Conservation (phyloP, 2,888 invertebrate genomes). For the Netelia fuscicornis region DNA sequence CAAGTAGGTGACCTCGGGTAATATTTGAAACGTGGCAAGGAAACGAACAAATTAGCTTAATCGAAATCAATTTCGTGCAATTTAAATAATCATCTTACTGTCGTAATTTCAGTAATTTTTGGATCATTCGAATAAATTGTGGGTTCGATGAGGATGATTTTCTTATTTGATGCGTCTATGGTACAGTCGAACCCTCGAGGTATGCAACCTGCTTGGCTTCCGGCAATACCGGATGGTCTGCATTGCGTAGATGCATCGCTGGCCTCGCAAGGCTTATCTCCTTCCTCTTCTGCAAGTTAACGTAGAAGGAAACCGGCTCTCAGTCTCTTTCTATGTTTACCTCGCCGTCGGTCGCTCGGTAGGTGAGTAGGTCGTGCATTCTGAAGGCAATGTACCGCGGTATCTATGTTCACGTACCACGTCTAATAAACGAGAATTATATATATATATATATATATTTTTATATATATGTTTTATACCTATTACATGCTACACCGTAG, state of each 20-base stretch:
- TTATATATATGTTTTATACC: too few species aligned
- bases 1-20: slow-evolving; percentile 38
- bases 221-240: slow-evolving; percentile 45
- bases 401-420: slow-evolving; percentile 28
- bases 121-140: background rate
- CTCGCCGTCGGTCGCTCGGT: slow-evolving; percentile 34
- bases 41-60: background rate
- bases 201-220: slow-evolving; percentile 43
- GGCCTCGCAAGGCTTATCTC: background rate
- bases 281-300: slow-evolving; percentile 21
- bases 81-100: background rate
- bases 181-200: slow-evolving; percentile 8
- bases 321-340: background rate
- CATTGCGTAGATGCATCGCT: slow-evolving; percentile 23
- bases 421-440: slow-evolving; percentile 43
- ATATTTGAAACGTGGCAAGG: slow-evolving; percentile 5
- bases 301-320: slow-evolving; percentile 61
- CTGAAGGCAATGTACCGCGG: background rate
- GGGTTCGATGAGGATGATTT: background rate
- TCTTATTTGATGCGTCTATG: background rate
- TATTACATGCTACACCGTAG: background rate
- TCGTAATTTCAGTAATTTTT: background rate
- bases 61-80: background rate
- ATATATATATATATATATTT: background rate
- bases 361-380: slow-evolving; percentile 65